Conservation (phyloP, 2,113 vertebrate genomes). For the Psittacus erithacus region DNA sequence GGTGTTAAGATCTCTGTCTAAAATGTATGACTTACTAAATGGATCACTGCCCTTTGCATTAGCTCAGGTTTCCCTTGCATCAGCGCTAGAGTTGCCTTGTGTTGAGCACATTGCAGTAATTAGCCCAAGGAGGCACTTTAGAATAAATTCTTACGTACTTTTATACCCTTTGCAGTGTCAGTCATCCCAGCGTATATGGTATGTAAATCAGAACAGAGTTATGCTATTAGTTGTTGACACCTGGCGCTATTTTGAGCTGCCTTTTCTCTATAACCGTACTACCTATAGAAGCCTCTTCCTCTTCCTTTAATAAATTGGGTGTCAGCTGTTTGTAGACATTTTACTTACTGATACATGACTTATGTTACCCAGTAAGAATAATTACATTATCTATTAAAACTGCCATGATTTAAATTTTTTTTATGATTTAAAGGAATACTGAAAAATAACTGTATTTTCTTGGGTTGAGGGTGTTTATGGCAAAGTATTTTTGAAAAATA, state of each 20-base stretch:
- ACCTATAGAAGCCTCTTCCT: neutral
- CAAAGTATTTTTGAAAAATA: neutral
- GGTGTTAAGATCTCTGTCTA: neutral
- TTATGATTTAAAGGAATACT: neutral
- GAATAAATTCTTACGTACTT: neutral
- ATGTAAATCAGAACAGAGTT: neutral
- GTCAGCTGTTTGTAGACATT: neutral
- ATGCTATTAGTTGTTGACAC: neutral
- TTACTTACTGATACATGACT: neutral
- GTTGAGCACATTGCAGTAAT: neutral
- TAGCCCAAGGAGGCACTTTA: neutral
- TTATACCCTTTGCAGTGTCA: neutral
- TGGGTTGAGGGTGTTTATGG: neutral
- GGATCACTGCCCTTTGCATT: neutral
- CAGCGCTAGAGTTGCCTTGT: neutral
- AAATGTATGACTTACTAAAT: neutral
- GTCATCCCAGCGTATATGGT: neutral
- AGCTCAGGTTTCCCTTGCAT: slow-evolving; percentile 1
- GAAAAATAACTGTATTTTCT: neutral
- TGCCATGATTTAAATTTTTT: neutral
- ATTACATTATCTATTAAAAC: neutral
- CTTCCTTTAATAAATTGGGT: neutral
- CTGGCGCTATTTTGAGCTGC: neutral
- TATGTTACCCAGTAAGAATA: neutral
- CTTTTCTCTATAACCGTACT: neutral